These are phyloP conservation scores for Tenualosa ilisha DNA, from an alignment of 2,797 vertebrate genomes.

Conservation along the genomic window DNA sequence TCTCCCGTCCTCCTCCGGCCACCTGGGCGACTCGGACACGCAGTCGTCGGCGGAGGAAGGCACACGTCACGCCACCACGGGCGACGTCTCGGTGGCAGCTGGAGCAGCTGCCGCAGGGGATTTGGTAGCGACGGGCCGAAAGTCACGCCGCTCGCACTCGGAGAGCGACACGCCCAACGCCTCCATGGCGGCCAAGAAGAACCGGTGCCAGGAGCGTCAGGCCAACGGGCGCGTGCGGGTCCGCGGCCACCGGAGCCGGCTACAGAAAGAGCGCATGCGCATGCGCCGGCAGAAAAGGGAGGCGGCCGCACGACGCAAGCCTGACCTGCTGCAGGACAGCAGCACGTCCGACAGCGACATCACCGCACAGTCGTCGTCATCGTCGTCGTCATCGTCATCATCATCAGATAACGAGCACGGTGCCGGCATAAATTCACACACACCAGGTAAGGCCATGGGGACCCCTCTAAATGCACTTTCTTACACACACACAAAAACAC, in stretches of 20 bases:
- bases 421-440: conserved; percentile 92
- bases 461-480: conserved; percentile 7
- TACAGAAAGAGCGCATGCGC: conserved; percentile 97
- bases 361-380: conserved; percentile 90
- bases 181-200: conserved; percentile 96
- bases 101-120: conserved; percentile 69
- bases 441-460: conserved; percentile 87
- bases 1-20: conserved; percentile 97
- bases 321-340: conserved; percentile 98
- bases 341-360: conserved; percentile 98
- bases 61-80: conserved; percentile 60
- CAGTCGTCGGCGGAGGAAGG: conserved; percentile 92
- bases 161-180: conserved; percentile 88
- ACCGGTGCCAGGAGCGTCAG: conserved; percentile 90
- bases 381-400: conserved; percentile 71
- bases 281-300: conserved; percentile 94
- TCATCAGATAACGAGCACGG: conserved; percentile 86
- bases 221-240: conserved; percentile 85
- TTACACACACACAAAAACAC: background rate
- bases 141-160: conserved; percentile 90
- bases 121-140: conserved; percentile 72
- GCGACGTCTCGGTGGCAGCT: conserved; percentile 62
- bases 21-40: conserved; percentile 95
- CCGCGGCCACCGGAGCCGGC: conserved; percentile 92
- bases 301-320: conserved; percentile 94